Conservation (phyloP, 2,797 vertebrate genomes). For the Gymnoscopelus microlampas region DNA sequence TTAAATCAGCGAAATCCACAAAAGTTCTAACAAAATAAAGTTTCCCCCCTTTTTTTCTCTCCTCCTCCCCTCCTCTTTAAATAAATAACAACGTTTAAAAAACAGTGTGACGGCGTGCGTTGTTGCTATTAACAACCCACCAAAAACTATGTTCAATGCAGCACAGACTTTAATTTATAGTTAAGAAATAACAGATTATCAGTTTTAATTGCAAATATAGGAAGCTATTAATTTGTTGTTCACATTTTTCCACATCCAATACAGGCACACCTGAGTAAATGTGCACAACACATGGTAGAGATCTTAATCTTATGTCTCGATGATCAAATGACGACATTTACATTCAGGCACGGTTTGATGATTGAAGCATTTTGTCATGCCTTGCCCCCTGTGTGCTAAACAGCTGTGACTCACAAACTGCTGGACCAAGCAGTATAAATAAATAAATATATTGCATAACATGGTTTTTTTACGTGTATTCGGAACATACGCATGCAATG, state of each 20-base stretch:
- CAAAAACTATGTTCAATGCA: too few species aligned
- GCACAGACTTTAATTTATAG: too few species aligned
- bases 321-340: slow-evolving; percentile 27
- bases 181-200: too few species aligned
- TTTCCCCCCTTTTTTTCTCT: too few species aligned
- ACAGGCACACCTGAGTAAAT: background rate
- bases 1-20: too few species aligned
- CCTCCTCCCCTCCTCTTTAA: too few species aligned
- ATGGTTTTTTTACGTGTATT: slow-evolving; percentile 5
- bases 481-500: slow-evolving; percentile 1
- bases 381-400: slow-evolving; percentile 26
- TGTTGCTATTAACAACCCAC: too few species aligned
- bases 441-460: slow-evolving; percentile 27
- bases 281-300: background rate
- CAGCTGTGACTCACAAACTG: slow-evolving; percentile 24
- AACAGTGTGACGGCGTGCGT: too few species aligned
- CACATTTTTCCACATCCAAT: slow-evolving; percentile 5
- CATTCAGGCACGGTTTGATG: slow-evolving; percentile 9
- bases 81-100: too few species aligned
- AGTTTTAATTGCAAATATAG: too few species aligned
- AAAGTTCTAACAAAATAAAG: too few species aligned
- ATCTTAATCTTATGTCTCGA: background rate
- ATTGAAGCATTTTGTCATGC: background rate
- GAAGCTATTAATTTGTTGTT: too few species aligned
- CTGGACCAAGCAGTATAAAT: slow-evolving; percentile 27